Evolutionary conservation across 1,140 invertebrate genomes (phyloP).

Genomic region (Tyrophagus putrescentiae): DNA sequence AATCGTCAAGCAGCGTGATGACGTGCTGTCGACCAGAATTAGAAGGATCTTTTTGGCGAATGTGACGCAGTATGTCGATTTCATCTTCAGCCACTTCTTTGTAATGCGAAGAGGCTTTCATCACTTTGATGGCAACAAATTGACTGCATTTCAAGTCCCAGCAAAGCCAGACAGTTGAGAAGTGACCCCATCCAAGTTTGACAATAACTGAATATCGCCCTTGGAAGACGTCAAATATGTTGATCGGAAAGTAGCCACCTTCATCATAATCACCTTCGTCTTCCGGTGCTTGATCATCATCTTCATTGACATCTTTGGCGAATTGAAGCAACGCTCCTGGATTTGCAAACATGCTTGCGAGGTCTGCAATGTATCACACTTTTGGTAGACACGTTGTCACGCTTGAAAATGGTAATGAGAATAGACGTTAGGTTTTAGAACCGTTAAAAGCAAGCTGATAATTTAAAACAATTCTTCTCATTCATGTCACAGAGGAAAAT

Average conservation of each 20-base stretch:
- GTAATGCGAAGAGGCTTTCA: constrained; percentile 95
- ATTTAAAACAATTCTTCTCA: too few relatives aligned
- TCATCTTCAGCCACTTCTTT: constrained; percentile 96
- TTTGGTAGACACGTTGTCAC: too few relatives aligned
- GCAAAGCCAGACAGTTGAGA: constrained; percentile 94
- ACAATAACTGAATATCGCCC: constrained; percentile 84
- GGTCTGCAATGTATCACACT: too few relatives aligned
- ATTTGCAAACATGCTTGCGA: too few relatives aligned
- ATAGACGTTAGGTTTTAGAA: too few relatives aligned
- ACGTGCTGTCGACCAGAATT: constrained; percentile 86
- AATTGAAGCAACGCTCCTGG: neutral
- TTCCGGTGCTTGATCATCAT: constrained; percentile 70
- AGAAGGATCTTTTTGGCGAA: constrained; percentile 66
- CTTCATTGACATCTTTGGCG: neutral
- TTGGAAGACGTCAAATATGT: constrained; percentile 85
- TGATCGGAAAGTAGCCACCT: constrained; percentile 93
- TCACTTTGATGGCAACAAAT: constrained; percentile 94
- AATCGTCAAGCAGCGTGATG: constrained; percentile 91
- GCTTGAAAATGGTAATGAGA: too few relatives aligned
- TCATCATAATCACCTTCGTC: constrained; percentile 82
- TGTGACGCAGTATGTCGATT: constrained; percentile 87
- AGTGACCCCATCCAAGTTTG: constrained; percentile 95
- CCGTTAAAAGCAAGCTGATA: too few relatives aligned
- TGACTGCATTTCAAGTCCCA: constrained; percentile 79
- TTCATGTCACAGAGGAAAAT: too few relatives aligned